phyloP scores from a whole-genome alignment of 2,113 vertebrate genomes.

The Pseudonaja textilis region DNA sequence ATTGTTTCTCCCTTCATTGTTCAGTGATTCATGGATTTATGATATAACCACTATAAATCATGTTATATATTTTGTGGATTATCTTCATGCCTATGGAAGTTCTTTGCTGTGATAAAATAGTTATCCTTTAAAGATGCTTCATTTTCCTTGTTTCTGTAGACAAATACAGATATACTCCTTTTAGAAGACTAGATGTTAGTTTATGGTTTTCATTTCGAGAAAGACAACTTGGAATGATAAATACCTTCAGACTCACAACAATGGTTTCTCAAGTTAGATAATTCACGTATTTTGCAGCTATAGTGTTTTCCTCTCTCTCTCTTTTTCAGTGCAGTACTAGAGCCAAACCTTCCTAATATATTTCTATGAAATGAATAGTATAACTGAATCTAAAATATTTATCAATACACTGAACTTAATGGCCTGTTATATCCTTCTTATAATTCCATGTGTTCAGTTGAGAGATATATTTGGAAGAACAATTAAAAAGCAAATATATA shows the following conservation, averaged over 20 bases:
- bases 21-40: background rate
- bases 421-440: background rate
- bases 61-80: background rate
- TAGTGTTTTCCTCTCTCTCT: background rate
- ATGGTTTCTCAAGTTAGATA: background rate
- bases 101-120: background rate
- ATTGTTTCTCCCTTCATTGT: background rate
- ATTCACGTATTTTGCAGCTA: background rate
- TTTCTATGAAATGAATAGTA: background rate
- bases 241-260: fast-evolving
- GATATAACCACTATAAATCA: background rate
- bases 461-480: background rate
- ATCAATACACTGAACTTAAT: background rate
- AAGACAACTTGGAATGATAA: background rate
- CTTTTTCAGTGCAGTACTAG: fast-evolving
- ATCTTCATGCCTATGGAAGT: background rate
- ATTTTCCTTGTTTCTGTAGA: background rate
- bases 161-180: background rate
- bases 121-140: background rate
- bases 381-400: background rate
- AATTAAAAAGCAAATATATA: background rate
- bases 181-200: background rate
- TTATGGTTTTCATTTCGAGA: background rate
- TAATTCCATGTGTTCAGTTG: background rate
- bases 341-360: background rate